phyloP scores from a whole-genome alignment of 1,140 invertebrate genomes.

The Drosophila repletoides region DNA sequence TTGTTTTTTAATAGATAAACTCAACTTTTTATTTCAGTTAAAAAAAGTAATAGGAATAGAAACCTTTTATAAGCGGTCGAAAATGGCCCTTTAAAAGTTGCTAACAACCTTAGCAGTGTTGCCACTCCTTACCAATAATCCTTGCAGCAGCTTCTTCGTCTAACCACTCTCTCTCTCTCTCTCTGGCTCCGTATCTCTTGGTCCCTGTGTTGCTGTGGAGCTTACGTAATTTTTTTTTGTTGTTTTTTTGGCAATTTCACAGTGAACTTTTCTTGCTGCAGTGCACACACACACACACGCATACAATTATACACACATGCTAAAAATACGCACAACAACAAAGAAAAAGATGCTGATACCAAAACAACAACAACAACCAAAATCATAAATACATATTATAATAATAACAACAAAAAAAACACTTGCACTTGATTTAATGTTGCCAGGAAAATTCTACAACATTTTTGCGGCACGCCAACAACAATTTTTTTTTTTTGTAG shows the following conservation, averaged over 20 bases:
- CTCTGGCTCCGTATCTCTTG: background rate
- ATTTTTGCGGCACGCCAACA: too few relatives aligned
- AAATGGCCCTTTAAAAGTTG: background rate
- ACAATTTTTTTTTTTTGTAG: constrained; percentile 37
- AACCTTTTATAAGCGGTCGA: too few relatives aligned
- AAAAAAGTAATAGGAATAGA: too few relatives aligned
- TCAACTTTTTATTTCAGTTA: too few relatives aligned
- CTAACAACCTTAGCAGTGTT: background rate
- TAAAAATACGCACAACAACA: constrained; percentile 32
- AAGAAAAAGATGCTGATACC: constrained; percentile 23
- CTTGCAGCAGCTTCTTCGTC: background rate
- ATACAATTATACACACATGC: background rate
- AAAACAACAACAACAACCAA: constrained; percentile 5
- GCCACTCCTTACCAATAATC: constrained; percentile 9
- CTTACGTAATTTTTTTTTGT: constrained; percentile 28
- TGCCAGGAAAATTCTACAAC: too few relatives aligned
- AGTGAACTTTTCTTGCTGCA: constrained; percentile 30
- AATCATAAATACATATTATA: background rate
- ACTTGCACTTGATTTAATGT: too few relatives aligned
- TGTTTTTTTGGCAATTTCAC: constrained; percentile 28
- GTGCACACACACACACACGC: constrained; percentile 4
- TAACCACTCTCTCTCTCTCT: background rate
- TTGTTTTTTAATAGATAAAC: too few relatives aligned
- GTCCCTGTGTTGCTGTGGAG: background rate
- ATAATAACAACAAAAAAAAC: background rate